Conservation (phyloP, 2,797 vertebrate genomes). For the Takifugu ocellatus region DNA sequence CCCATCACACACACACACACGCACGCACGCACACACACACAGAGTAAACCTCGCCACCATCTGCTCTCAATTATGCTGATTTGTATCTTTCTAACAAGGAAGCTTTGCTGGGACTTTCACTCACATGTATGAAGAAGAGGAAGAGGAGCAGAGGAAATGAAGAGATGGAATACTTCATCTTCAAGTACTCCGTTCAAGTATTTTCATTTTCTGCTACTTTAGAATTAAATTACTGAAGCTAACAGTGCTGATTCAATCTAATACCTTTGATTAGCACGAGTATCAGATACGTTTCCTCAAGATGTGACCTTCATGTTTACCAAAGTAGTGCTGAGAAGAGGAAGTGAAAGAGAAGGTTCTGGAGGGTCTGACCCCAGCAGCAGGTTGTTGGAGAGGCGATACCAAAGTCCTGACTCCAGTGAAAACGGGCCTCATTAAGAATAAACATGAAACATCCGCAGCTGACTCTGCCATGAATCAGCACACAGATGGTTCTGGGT, state of each 20-base stretch:
- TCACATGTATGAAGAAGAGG: conserved; percentile 31
- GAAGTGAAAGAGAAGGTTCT: conserved; percentile 15
- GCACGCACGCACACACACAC: conserved; percentile 13
- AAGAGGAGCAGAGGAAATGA: conserved; percentile 30
- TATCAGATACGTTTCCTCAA: background rate
- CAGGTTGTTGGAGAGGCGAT: conserved; percentile 12
- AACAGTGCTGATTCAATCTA: too few relatives aligned
- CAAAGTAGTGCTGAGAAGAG: background rate
- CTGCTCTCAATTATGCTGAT: conserved; percentile 73
- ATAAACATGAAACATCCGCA: conserved; percentile 11
- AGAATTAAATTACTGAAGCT: too few relatives aligned
- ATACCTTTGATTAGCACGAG: background rate
- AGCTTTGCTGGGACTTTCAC: conserved; percentile 45
- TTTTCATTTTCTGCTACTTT: too few relatives aligned
- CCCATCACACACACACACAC: conserved; percentile 10
- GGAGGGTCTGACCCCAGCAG: conserved; percentile 1
- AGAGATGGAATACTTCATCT: background rate
- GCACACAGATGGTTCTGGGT: conserved; percentile 37
- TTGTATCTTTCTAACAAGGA: conserved; percentile 67
- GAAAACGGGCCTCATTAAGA: conserved; percentile 24
- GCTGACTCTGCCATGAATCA: conserved; percentile 32
- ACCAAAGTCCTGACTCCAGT: conserved; percentile 4
- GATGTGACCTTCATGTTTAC: too few relatives aligned
- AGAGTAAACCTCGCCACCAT: conserved; percentile 46
- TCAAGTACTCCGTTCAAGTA: too few relatives aligned